These are phyloP conservation scores for Tethya wilhelma DNA, from an alignment of 37 sponge, comb jelly and placozoan species.

Conservation along the genomic window DNA sequence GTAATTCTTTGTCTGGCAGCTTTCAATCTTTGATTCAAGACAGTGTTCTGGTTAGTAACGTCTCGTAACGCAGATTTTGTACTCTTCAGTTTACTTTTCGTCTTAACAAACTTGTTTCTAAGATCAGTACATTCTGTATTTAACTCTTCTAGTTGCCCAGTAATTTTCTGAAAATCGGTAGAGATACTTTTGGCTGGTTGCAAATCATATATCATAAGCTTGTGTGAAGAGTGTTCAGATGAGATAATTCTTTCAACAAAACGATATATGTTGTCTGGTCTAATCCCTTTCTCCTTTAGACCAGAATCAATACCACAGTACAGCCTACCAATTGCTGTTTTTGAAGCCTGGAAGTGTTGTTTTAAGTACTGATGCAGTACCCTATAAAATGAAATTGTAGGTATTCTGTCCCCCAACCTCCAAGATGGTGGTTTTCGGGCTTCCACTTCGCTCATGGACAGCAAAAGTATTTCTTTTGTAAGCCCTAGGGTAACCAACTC, in stretches of 20 bases:
- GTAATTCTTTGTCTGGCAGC: not conserved
- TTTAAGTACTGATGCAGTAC: slow-evolving; percentile 36
- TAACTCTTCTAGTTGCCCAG: slow-evolving; percentile 1
- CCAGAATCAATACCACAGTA: slow-evolving; percentile 36
- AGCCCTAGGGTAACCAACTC: slow-evolving; percentile 15
- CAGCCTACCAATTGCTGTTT: slow-evolving; percentile 40
- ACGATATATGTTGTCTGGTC: slow-evolving; percentile 44
- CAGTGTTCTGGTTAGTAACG: slow-evolving; percentile 15
- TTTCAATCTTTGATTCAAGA: not conserved
- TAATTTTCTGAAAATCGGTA: slow-evolving; percentile 2
- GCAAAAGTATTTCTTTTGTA: not conserved
- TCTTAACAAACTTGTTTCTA: slow-evolving; percentile 2
- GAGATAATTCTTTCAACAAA: slow-evolving; percentile 22
- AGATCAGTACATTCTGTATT: slow-evolving; percentile 27
- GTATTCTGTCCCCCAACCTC: slow-evolving; percentile 8
- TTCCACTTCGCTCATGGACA: not conserved
- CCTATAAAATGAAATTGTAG: slow-evolving; percentile 36
- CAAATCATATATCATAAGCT: slow-evolving; percentile 7
- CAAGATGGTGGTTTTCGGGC: not conserved
- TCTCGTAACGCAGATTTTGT: slow-evolving; percentile 4
- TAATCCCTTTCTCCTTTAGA: slow-evolving; percentile 12
- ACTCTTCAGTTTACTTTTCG: not conserved
- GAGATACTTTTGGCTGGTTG: not conserved
- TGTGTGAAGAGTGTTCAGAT: not conserved
- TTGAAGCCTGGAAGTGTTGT: slow-evolving; percentile 6